phyloP scores from a whole-genome alignment of 2,113 vertebrate species.

The Hippocampus comes region DNA sequence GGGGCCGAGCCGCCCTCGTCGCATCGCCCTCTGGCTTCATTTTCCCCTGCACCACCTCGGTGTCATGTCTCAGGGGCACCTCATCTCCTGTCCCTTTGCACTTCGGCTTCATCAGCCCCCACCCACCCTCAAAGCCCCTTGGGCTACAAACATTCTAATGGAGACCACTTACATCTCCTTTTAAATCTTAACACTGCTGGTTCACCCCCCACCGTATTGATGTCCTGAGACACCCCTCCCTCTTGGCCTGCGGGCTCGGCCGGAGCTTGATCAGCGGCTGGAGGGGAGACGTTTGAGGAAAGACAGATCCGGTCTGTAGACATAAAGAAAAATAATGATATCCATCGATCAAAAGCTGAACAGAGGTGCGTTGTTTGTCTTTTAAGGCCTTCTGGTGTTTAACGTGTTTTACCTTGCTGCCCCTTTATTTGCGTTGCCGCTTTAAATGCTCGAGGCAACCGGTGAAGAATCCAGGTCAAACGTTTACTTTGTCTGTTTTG shows the following conservation, averaged over 20 bases:
- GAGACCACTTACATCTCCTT: slow-evolving; percentile 71
- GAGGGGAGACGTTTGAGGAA: slow-evolving; percentile 43
- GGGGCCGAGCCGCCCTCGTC: slow-evolving; percentile 44
- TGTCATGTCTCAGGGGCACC: slow-evolving; percentile 52
- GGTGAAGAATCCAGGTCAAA: slow-evolving; percentile 57
- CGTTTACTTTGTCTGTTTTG: slow-evolving; percentile 52
- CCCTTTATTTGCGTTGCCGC: not conserved
- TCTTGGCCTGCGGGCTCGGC: slow-evolving; percentile 46
- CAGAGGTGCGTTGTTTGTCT: slow-evolving; percentile 26
- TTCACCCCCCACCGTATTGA: slow-evolving; percentile 72
- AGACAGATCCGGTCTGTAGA: slow-evolving; percentile 58
- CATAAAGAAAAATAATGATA: slow-evolving; percentile 24
- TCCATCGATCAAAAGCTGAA: slow-evolving; percentile 41
- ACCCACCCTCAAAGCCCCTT: slow-evolving; percentile 12
- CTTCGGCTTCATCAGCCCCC: slow-evolving; percentile 35
- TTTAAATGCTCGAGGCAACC: slow-evolving; percentile 29
- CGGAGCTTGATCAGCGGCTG: slow-evolving; percentile 51
- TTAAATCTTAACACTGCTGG: slow-evolving; percentile 71
- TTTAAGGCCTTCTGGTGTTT: slow-evolving; percentile 38
- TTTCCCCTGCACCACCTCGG: slow-evolving; percentile 19
- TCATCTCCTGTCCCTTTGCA: slow-evolving; percentile 53
- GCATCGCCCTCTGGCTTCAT: slow-evolving; percentile 38
- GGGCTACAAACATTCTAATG: slow-evolving; percentile 63
- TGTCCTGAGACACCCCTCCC: slow-evolving; percentile 53
- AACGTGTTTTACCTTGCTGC: not conserved